phyloP scores from a whole-genome alignment of 2,888 invertebrate species.

The Oxyscelio sp. region DNA sequence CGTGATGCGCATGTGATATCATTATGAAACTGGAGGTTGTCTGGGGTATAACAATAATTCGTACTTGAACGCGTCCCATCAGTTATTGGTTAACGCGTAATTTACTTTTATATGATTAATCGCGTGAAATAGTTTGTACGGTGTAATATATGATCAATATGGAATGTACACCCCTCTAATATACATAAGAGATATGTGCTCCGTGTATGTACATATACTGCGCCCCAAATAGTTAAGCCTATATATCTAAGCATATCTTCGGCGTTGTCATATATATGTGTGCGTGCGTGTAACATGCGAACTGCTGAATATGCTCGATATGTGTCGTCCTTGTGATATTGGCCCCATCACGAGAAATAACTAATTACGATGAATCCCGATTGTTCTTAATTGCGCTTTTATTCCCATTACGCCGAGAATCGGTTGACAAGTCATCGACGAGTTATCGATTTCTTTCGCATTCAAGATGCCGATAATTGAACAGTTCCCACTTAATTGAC shows the following conservation, averaged over 20 bases:
- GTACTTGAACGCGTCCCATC: slow-evolving; percentile 36
- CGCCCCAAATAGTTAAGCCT: slow-evolving; percentile 54
- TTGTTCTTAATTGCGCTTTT: slow-evolving; percentile 43
- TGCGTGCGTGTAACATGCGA: slow-evolving; percentile 17
- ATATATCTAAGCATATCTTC: slow-evolving; percentile 51
- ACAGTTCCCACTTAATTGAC: too few relatives aligned
- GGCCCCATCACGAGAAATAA: slow-evolving; percentile 12
- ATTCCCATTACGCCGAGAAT: slow-evolving; percentile 28
- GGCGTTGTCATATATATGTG: not conserved
- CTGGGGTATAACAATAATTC: too few relatives aligned
- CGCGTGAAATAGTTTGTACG: slow-evolving; percentile 53
- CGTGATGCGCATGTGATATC: too few relatives aligned
- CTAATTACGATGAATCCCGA: slow-evolving; percentile 44
- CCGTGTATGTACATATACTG: slow-evolving; percentile 38
- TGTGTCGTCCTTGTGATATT: slow-evolving; percentile 45
- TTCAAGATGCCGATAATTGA: too few relatives aligned
- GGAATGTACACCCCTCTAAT: slow-evolving; percentile 58
- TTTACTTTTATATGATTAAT: slow-evolving; percentile 61
- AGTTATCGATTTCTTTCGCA: too few relatives aligned
- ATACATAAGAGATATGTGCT: slow-evolving; percentile 53
- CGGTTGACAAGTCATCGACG: too few relatives aligned
- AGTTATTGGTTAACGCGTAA: slow-evolving; percentile 51
- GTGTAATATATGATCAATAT: slow-evolving; percentile 56
- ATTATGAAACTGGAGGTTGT: too few relatives aligned
- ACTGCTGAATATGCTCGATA: slow-evolving; percentile 56